Evolutionary conservation across 2,797 vertebrate species (phyloP).

Genomic region (Salarias fasciatus): DNA sequence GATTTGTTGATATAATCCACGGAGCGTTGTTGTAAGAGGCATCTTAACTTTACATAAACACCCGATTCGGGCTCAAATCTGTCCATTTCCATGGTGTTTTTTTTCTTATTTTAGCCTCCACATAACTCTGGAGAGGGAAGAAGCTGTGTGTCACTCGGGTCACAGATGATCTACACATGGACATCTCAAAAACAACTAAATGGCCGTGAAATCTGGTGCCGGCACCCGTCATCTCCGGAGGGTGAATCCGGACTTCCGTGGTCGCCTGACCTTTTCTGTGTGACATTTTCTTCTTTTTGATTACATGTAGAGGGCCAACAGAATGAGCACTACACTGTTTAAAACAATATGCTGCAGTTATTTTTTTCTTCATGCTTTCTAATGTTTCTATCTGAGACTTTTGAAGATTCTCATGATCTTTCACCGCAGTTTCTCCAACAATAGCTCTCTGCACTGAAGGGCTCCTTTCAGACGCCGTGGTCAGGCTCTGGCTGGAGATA

Average conservation of each 20-base stretch:
- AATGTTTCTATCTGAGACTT: too few relatives aligned
- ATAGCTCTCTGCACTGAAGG: constrained; percentile 38
- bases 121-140: not conserved
- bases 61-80: not conserved
- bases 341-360: too few relatives aligned
- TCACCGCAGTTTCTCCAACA: constrained; percentile 45
- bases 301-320: too few relatives aligned
- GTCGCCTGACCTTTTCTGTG: too few relatives aligned
- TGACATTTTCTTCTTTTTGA: too few relatives aligned
- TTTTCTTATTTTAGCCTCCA: not conserved
- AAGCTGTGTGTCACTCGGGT: not conserved
- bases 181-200: not conserved
- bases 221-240: too few relatives aligned
- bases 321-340: too few relatives aligned
- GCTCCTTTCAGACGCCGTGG: constrained; percentile 47
- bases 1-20: constrained; percentile 7
- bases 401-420: too few relatives aligned
- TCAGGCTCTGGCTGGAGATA: constrained; percentile 59
- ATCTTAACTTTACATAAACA: constrained; percentile 1
- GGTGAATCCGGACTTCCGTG: too few relatives aligned
- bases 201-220: not conserved
- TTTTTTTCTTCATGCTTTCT: too few relatives aligned
- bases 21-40: constrained; percentile 17
- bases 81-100: not conserved
- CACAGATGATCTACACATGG: not conserved